Evolutionary conservation across 2,888 invertebrate genomes (phyloP).

Genomic region (Patella pellucida): DNA sequence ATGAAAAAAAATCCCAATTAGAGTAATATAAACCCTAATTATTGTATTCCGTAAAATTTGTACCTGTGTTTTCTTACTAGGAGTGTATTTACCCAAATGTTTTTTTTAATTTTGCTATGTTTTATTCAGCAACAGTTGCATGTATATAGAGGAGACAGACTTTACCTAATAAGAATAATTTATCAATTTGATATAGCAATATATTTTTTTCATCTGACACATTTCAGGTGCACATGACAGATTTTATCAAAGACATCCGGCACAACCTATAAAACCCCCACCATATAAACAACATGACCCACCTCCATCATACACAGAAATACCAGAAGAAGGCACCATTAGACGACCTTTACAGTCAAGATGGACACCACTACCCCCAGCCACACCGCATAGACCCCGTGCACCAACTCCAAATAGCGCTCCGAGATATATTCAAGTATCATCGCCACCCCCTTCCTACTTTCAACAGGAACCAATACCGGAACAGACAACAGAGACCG

Average conservation of each 20-base stretch:
- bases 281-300: conserved; percentile 4
- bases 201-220: background rate
- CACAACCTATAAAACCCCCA: background rate
- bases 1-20: too few species aligned
- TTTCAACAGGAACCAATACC: background rate
- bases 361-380: background rate
- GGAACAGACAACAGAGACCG: too few species aligned
- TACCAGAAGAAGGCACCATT: background rate
- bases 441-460: background rate
- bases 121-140: too few species aligned
- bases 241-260: background rate
- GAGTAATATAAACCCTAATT: too few species aligned
- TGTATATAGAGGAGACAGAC: too few species aligned
- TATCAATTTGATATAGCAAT: too few species aligned
- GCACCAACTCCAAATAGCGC: background rate
- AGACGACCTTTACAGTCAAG: background rate
- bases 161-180: too few species aligned
- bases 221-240: background rate
- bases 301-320: background rate
- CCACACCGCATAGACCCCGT: too few species aligned
- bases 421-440: background rate
- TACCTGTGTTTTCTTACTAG: too few species aligned
- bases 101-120: too few species aligned
- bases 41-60: too few species aligned
- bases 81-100: too few species aligned